Evolutionary conservation across 2,113 vertebrate species (phyloP).

Genomic region (Notothenia rossii): DNA sequence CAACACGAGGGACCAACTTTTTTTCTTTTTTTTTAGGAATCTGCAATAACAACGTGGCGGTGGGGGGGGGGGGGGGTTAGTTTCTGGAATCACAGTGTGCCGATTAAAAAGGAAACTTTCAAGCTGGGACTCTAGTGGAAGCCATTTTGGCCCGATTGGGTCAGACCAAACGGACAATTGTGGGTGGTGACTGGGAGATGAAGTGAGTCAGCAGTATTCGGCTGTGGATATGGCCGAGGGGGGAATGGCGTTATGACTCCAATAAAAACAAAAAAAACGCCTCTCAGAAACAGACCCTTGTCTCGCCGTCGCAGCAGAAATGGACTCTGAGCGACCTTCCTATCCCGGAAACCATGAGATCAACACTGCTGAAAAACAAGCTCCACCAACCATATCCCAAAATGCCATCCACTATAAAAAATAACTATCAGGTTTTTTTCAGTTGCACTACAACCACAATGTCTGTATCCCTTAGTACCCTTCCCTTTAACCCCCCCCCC

Average conservation of each 20-base stretch:
- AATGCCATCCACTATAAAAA: conserved; percentile 53
- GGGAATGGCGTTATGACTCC: conserved; percentile 33
- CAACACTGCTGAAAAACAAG: conserved; percentile 47
- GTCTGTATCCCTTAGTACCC: conserved; percentile 61
- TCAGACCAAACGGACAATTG: conserved; percentile 35
- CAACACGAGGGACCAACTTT: conserved; percentile 56
- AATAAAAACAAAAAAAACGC: conserved; percentile 11
- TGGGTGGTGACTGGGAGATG: conserved; percentile 33
- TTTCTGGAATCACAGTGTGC: conserved; percentile 17
- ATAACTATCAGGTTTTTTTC: conserved; percentile 71
- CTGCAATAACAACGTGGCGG: conserved; percentile 5
- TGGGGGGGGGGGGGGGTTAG: not conserved
- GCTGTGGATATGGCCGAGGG: conserved; percentile 18
- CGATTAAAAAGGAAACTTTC: conserved; percentile 1
- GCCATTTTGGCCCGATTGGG: conserved; percentile 50
- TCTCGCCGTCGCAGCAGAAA: conserved; percentile 15
- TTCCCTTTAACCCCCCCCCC: not conserved
- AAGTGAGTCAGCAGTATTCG: conserved; percentile 39
- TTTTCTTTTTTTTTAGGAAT: conserved; percentile 34
- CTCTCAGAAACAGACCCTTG: not conserved
- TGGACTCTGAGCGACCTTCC: conserved; percentile 28
- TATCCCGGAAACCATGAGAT: conserved; percentile 39
- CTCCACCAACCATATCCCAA: conserved; percentile 54
- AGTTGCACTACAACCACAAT: conserved; percentile 78
- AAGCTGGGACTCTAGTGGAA: conserved; percentile 43